A percentile compares a stretch with the other conserved stretches of the same genome.
Conservation (phyloP, 2,888 invertebrate genomes). For the Sialis fuliginosa region DNA sequence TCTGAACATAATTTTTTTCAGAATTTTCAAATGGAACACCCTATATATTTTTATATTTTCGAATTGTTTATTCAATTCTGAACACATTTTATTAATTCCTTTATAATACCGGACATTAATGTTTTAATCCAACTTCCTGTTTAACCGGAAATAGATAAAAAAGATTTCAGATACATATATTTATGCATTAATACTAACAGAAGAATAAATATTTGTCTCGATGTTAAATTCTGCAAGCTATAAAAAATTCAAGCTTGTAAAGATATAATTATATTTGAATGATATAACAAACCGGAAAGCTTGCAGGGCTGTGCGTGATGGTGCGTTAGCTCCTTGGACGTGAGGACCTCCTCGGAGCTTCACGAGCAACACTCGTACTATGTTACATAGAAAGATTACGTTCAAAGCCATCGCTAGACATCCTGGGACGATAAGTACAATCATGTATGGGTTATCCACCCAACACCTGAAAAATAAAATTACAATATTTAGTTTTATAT, state of each 20-base stretch:
- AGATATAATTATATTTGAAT: not conserved
- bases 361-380: slow-evolving; percentile 68
- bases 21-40: too few species aligned
- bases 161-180: too few species aligned
- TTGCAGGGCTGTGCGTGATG: slow-evolving; percentile 56
- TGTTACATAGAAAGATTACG: slow-evolving; percentile 73
- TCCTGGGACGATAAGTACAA: slow-evolving; percentile 61
- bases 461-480: slow-evolving; percentile 21
- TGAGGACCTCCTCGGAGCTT: slow-evolving; percentile 63
- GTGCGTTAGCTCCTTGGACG: slow-evolving; percentile 32
- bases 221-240: not conserved
- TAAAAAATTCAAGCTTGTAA: not conserved
- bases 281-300: slow-evolving; percentile 40
- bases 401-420: slow-evolving; percentile 66
- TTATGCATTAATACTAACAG: too few species aligned
- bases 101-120: too few species aligned
- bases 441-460: slow-evolving; percentile 43
- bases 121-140: too few species aligned
- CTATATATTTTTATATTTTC: too few species aligned
- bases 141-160: too few species aligned
- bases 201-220: too few species aligned
- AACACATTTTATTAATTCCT: too few species aligned
- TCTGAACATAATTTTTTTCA: too few species aligned
- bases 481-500: too few species aligned
- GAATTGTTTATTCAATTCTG: too few species aligned